Evolutionary conservation across 2,888 invertebrate species (phyloP).

Genomic region (Netelia inedita): DNA sequence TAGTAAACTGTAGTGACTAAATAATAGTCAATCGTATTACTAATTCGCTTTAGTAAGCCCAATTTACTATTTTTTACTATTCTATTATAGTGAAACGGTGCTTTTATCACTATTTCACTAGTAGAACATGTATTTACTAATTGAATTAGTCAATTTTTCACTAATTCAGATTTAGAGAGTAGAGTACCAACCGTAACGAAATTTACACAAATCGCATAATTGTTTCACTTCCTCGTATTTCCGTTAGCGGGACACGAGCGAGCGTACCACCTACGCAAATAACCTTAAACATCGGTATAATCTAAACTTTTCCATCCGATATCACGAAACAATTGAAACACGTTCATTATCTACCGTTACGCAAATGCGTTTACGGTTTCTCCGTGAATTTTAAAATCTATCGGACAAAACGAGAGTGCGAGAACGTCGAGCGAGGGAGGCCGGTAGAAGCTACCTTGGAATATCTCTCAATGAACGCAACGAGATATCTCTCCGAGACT

Average conservation of each 20-base stretch:
- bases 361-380: conserved; percentile 23
- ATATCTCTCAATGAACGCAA: conserved; percentile 61
- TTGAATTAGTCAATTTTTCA: no score
- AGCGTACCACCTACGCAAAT: background rate
- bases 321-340: conserved; percentile 41
- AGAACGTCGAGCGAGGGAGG: conserved; percentile 13
- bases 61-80: no score
- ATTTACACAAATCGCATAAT: background rate
- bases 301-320: conserved; percentile 3
- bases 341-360: conserved; percentile 26
- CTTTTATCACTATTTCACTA: no score
- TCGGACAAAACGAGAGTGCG: conserved; percentile 3
- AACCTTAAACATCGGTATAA: background rate
- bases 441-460: conserved; percentile 48
- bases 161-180: no score
- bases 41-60: no score
- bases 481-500: background rate
- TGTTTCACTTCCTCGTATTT: background rate
- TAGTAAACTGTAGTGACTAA: no score
- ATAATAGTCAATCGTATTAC: no score
- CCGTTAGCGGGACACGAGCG: background rate
- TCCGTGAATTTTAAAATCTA: conserved; percentile 22
- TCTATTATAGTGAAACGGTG: no score
- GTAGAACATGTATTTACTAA: no score
- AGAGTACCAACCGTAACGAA: no score